phyloP scores from a whole-genome alignment of 2,113 vertebrate genomes.

The Balaenoptera acutorostrata region DNA sequence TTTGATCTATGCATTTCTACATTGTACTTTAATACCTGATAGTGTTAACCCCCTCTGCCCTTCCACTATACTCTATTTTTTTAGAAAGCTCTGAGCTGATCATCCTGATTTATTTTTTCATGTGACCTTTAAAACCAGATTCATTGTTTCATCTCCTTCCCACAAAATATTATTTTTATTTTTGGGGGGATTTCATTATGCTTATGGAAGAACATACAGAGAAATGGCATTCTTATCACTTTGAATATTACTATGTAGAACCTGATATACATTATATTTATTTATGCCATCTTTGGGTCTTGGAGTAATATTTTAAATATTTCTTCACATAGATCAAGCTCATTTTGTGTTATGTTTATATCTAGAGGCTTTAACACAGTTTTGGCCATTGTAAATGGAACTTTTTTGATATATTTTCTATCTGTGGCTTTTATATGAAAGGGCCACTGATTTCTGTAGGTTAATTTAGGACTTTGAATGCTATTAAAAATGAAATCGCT shows the following conservation, averaged over 20 bases:
- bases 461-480: background rate
- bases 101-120: background rate
- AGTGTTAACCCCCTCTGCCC: background rate
- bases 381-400: background rate
- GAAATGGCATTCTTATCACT: background rate
- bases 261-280: background rate
- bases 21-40: background rate
- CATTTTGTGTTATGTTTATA: background rate
- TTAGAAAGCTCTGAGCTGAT: background rate
- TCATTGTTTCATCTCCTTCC: background rate
- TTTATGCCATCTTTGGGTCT: background rate
- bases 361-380: background rate
- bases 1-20: background rate
- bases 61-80: background rate
- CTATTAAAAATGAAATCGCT: background rate
- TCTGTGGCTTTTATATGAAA: background rate
- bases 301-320: background rate
- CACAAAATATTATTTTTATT: background rate
- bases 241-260: background rate
- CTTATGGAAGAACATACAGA: background rate
- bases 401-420: background rate
- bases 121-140: background rate
- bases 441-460: background rate
- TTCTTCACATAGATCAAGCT: background rate
- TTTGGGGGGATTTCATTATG: background rate